Conservation (phyloP, 2,888 invertebrate genomes). For the Phengaris alcon region DNA sequence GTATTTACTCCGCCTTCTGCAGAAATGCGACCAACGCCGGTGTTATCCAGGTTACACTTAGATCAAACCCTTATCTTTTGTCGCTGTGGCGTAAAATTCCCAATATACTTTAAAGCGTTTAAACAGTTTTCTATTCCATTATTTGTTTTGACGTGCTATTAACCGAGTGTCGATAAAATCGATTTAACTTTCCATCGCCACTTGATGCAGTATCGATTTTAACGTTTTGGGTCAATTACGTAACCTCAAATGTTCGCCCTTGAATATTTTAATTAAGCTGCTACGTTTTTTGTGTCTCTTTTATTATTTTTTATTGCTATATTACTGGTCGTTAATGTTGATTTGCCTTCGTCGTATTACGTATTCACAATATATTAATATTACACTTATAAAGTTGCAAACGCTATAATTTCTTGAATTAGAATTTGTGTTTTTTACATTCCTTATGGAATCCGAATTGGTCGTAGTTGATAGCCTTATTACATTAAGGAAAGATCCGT, state of each 20-base stretch:
- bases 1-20: too few relatives aligned
- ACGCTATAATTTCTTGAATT: too few relatives aligned
- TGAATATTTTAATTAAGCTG: conserved; percentile 21
- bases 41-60: too few relatives aligned
- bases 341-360: background rate
- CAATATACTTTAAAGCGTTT: background rate
- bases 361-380: background rate
- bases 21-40: too few relatives aligned
- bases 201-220: conserved; percentile 23
- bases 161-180: conserved; percentile 10
- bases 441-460: too few relatives aligned
- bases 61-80: too few relatives aligned
- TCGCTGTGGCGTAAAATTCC: too few relatives aligned
- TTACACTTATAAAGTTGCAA: too few relatives aligned
- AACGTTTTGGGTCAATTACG: conserved; percentile 4
- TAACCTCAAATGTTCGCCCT: background rate
- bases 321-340: background rate
- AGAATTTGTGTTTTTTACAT: too few relatives aligned
- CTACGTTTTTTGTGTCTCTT: conserved; percentile 2
- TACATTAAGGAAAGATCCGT: too few relatives aligned
- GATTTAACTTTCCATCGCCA: conserved; percentile 3
- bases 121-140: background rate
- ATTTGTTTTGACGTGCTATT: conserved; percentile 12
- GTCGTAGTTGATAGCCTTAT: too few relatives aligned
- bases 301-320: background rate